Conservation (phyloP, 92 coral and sea anemone species). For the Epizoanthus stellaris region DNA sequence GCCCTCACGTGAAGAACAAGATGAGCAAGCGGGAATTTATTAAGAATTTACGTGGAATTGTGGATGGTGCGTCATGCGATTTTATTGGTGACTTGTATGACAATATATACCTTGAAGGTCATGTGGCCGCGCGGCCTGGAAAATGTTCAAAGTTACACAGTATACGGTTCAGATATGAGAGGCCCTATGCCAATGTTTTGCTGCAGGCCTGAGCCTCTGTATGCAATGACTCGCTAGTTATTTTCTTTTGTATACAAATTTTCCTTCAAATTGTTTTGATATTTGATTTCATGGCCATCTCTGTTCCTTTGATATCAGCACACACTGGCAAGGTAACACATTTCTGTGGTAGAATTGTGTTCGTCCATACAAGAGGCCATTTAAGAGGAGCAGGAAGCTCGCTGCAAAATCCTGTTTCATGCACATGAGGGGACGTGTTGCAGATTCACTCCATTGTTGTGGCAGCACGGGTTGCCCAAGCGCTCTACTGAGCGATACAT, state of each 20-base stretch:
- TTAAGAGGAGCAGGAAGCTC: too few species aligned
- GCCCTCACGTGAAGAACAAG: conserved; percentile 97
- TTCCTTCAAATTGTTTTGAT: background rate
- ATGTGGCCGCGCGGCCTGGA: conserved; percentile 80
- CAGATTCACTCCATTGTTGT: too few species aligned
- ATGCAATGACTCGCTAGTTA: background rate
- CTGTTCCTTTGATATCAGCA: background rate
- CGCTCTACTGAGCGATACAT: too few species aligned
- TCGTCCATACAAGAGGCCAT: too few species aligned
- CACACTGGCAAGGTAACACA: background rate
- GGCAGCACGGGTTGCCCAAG: too few species aligned
- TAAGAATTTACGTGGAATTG: conserved; percentile 95
- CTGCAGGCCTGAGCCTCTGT: conserved; percentile 62
- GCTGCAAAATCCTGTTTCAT: too few species aligned
- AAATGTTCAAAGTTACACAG: conserved; percentile 73
- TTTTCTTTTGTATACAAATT: too few species aligned
- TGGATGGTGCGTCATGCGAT: conserved; percentile 83
- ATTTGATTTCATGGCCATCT: background rate
- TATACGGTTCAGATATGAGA: conserved; percentile 82
- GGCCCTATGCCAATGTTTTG: conserved; percentile 97
- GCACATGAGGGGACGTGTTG: too few species aligned
- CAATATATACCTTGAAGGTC: conserved; percentile 87
- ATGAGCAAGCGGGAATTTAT: conserved; percentile 98
- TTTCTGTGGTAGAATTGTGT: too few species aligned
- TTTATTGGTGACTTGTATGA: conserved; percentile 96